Conservation (phyloP, 2,797 vertebrate species). For the Paedocypris micromegethes region DNA sequence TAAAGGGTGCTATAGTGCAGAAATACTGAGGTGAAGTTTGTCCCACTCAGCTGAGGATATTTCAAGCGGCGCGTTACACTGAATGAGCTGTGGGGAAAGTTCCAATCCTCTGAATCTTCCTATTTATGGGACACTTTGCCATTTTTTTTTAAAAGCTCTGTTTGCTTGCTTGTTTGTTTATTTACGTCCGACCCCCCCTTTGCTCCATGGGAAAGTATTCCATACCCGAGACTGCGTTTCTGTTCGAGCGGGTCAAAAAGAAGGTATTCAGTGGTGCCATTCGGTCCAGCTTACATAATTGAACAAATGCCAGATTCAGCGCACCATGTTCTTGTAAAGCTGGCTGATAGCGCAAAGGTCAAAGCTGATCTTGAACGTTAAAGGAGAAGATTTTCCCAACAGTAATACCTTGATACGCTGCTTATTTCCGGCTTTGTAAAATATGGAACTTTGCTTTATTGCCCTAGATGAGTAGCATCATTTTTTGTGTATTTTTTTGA, state of each 20-base stretch:
- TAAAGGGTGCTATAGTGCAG: conserved; percentile 73
- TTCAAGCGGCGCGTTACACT: conserved; percentile 70
- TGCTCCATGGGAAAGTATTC: conserved; percentile 50
- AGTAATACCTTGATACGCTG: conserved; percentile 27
- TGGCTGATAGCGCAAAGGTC: conserved; percentile 20
- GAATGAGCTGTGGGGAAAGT: conserved; percentile 75
- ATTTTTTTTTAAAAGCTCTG: conserved; percentile 42
- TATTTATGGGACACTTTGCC: conserved; percentile 58
- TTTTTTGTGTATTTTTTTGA: background rate
- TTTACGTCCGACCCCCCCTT: conserved; percentile 56
- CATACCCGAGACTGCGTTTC: conserved; percentile 36
- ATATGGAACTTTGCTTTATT: background rate
- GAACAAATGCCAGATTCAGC: conserved; percentile 18
- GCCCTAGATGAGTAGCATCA: background rate
- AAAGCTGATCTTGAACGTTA: conserved; percentile 19
- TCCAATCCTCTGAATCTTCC: conserved; percentile 72
- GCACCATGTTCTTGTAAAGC: conserved; percentile 16
- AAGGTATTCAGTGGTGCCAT: conserved; percentile 31
- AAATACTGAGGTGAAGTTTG: conserved; percentile 74
- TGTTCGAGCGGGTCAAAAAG: conserved; percentile 30
- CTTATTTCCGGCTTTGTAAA: conserved; percentile 41
- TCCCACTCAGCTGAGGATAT: conserved; percentile 70
- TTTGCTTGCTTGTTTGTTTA: conserved; percentile 58
- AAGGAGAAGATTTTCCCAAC: background rate
- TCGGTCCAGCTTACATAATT: conserved; percentile 27